A percentile compares a stretch with the other conserved stretches of the same genome.
These are phyloP conservation scores for Pogonocichla stellata DNA, from an alignment of 2,113 vertebrate genomes.

Conservation along the genomic window DNA sequence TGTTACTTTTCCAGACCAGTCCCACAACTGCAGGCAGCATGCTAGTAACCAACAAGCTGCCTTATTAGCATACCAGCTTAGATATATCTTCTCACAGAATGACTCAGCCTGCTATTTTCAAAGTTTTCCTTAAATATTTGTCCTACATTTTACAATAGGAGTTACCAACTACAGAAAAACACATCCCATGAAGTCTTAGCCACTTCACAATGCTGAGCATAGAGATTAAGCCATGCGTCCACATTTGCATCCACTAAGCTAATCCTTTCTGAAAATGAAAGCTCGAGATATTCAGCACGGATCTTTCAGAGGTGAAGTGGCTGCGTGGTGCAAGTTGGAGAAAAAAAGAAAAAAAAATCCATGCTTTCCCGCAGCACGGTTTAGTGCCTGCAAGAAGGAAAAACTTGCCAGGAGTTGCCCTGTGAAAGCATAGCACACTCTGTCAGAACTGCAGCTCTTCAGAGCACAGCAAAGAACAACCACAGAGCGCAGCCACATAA, in stretches of 20 bases:
- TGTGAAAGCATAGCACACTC: neutral
- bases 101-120: slow-evolving; percentile 63
- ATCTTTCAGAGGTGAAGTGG: neutral
- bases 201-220: neutral
- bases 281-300: neutral
- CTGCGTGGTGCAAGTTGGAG: neutral
- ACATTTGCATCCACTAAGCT: neutral
- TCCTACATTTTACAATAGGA: slow-evolving; percentile 25
- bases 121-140: slow-evolving; percentile 60
- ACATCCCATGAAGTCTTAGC: neutral
- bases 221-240: neutral
- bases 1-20: slow-evolving; percentile 25
- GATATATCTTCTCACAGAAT: slow-evolving; percentile 15
- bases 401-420: slow-evolving; percentile 1
- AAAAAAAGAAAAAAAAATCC: neutral
- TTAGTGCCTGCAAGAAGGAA: neutral
- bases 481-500: neutral
- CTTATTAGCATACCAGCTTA: slow-evolving; percentile 9
- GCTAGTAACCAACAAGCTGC: neutral
- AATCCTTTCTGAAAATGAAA: neutral
- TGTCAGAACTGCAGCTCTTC: neutral
- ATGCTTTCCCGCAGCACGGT: neutral
- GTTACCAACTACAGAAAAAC: neutral
- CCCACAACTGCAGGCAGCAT: neutral
- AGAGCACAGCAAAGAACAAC: neutral